phyloP scores from a whole-genome alignment of 2,888 invertebrate genomes.

The Seira musarum region DNA sequence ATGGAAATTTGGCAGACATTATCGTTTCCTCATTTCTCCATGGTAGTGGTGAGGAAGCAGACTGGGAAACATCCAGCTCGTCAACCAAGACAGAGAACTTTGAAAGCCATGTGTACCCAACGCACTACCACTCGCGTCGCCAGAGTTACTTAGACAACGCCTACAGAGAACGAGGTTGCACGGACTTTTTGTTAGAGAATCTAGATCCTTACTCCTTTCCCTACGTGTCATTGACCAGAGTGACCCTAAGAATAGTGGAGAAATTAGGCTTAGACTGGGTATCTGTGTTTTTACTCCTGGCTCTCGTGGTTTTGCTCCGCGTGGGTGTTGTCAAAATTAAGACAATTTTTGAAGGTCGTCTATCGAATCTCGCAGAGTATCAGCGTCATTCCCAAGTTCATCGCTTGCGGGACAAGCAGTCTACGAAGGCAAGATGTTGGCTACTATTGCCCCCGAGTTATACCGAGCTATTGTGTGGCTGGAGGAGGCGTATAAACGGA shows the following conservation, averaged over 20 bases:
- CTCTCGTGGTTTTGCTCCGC: conserved; percentile 28
- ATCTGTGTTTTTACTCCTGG: conserved; percentile 15
- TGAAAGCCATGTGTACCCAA: not conserved
- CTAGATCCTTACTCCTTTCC: conserved; percentile 38
- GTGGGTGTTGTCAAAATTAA: conserved; percentile 43
- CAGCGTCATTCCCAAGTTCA: not conserved
- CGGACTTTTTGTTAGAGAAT: conserved; percentile 39
- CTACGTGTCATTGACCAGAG: conserved; percentile 41
- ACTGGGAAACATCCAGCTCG: no score
- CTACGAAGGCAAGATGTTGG: conserved; percentile 29
- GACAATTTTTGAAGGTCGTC: conserved; percentile 26
- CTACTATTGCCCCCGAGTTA: conserved; percentile 57
- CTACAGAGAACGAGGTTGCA: conserved; percentile 13
- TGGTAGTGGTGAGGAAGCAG: not conserved
- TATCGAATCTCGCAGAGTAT: conserved; percentile 15
- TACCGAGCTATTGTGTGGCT: conserved; percentile 54
- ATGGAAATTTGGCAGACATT: no score
- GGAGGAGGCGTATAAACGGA: conserved; percentile 43
- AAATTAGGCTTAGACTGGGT: conserved; percentile 36
- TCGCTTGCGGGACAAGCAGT: not conserved
- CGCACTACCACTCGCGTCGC: conserved; percentile 2
- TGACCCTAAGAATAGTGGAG: conserved; percentile 22
- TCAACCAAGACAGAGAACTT: no score
- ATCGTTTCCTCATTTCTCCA: not conserved
- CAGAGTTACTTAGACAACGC: no score